Conservation (phyloP, 2,797 vertebrate species). For the Melanotaenia nigrans region DNA sequence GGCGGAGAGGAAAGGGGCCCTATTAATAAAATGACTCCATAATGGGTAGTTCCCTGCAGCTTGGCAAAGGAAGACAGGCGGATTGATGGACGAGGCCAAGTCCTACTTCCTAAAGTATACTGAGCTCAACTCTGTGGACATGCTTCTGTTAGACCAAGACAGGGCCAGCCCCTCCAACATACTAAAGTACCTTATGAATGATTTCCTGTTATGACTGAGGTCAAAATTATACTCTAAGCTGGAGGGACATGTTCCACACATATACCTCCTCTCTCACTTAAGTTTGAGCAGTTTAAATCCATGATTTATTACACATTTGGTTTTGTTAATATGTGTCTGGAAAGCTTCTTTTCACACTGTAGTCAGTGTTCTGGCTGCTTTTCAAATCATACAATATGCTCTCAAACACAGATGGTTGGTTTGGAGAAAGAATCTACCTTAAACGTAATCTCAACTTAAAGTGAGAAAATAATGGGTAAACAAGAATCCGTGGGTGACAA, state of each 20-base stretch:
- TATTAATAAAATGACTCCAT: constrained; percentile 84
- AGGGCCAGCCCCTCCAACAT: constrained; percentile 51
- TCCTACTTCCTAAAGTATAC: constrained; percentile 75
- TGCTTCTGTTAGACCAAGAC: constrained; percentile 61
- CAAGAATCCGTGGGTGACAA: constrained; percentile 40
- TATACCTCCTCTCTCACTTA: neutral
- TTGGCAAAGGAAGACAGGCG: constrained; percentile 77
- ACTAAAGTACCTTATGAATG: constrained; percentile 48
- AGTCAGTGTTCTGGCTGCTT: constrained; percentile 7
- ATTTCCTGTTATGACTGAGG: constrained; percentile 46
- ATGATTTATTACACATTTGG: neutral
- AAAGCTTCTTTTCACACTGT: constrained; percentile 21
- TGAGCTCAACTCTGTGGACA: constrained; percentile 71
- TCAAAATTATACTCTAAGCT: neutral
- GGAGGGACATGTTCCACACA: neutral
- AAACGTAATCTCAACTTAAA: constrained; percentile 49
- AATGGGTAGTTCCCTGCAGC: constrained; percentile 81
- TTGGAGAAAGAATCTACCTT: constrained; percentile 32
- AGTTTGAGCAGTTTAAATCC: neutral
- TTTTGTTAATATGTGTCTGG: neutral
- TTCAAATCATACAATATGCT: constrained; percentile 25
- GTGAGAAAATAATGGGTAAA: constrained; percentile 45
- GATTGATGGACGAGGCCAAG: constrained; percentile 80
- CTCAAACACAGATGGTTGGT: constrained; percentile 34
- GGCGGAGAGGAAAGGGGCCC: constrained; percentile 77